Base-by-base conservation (phyloP, 2,888 invertebrate species). In the Philopedon plagiatum region DNA sequence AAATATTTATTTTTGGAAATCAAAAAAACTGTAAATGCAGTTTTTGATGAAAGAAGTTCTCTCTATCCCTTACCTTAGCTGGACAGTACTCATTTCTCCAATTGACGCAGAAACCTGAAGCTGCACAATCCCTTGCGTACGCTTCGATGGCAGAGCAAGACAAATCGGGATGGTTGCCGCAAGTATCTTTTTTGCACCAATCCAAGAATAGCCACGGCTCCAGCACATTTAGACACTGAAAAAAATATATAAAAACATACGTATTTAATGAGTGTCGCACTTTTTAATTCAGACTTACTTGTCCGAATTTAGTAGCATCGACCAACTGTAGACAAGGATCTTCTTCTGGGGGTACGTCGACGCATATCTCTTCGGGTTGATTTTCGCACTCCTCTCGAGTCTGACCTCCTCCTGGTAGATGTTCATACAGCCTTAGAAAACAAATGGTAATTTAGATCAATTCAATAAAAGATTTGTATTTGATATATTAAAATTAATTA, bases 61-160 rank as follows among this genome's bases (percentile, higher is more conserved):
- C n/a, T n/a, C n/a, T n/a, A n/a, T n/a, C n/a, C n/a, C 13, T 56
- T 61, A 73, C 73, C 46, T 87, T 84, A 73, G 89, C 90, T 0
- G 93, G 92, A 80, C 95, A 95, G 0, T 91, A 82, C 0, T 86
- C 86, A 0, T 85, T 86, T 63, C 93, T 87, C 94, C 95, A 95
- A 78, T 90, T 86, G 0, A 93, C 85, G 80, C 94, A 94, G n/a
- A 95, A 87, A 8, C 92, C 93, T 66, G 89, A 88, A 11, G 88
- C 86, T 11, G 89, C 86, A 79, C 95, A 95, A 76, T 91, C 92
- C 68, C 90, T 87, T 0, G 92, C 93, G 82, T 95, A 95, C 0
- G 91, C 90, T 77, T 91, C 90, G 13, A 95, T 85, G 0, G 90
- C 86, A 15, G 86, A 86, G 80, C 95, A 95, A 0, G 90, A 86